These are phyloP conservation scores for Pygoscelis adeliae DNA, from an alignment of 2,113 vertebrate genomes.

Conservation along the genomic window DNA sequence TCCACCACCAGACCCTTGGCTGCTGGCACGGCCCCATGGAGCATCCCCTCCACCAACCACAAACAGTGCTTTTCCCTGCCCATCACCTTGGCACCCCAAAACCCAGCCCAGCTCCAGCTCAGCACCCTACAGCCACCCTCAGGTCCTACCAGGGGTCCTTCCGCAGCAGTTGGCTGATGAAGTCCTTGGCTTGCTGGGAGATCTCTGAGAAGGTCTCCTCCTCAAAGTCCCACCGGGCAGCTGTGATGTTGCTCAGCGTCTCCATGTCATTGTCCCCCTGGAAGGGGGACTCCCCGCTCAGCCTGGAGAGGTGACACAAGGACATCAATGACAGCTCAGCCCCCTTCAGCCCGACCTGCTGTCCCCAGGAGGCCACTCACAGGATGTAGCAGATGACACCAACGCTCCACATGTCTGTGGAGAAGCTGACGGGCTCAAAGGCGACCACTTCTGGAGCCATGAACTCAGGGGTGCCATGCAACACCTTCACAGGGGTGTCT, in stretches of 20 bases:
- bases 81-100: not conserved
- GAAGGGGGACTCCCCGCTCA: constrained; percentile 88
- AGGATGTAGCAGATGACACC: constrained; percentile 89
- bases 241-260: constrained; percentile 80
- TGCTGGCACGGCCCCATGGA: not conserved
- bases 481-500: constrained; percentile 74
- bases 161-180: constrained; percentile 80
- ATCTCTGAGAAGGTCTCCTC: constrained; percentile 83
- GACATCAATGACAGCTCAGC: not conserved
- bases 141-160: constrained; percentile 77
- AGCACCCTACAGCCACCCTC: not conserved
- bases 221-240: constrained; percentile 79
- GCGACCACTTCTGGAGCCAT: constrained; percentile 87
- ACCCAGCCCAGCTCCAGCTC: not conserved
- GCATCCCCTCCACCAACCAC: not conserved
- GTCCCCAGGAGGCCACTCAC: constrained; percentile 69
- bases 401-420: constrained; percentile 88
- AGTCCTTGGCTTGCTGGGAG: constrained; percentile 84
- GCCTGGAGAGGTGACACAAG: constrained; percentile 42
- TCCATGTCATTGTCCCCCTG: constrained; percentile 82
- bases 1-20: not conserved
- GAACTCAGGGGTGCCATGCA: constrained; percentile 88
- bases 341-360: not conserved
- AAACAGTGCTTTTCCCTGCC: not conserved
- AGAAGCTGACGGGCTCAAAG: constrained; percentile 80